Evolutionary conservation across 2,797 vertebrate genomes (phyloP), one percentile per base, ranked within the genome.

Genomic region (Parauchenoglanis punctatus): DNA sequence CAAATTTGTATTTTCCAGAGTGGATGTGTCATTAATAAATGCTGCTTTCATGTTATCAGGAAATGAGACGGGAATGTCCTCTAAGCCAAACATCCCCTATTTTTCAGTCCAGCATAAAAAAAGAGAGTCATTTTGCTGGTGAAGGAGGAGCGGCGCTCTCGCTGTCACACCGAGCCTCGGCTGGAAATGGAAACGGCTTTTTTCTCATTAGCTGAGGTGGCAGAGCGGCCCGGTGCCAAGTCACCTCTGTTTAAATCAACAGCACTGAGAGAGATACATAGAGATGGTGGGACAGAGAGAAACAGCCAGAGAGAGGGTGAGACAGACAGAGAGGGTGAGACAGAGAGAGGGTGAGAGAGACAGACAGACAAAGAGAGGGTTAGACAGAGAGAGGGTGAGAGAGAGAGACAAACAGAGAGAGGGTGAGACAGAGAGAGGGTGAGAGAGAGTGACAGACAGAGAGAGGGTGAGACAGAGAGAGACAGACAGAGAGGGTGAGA

Each of bases 221-320:
- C 85, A 91, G 46, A 86, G 87, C 61, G 58, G 86, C 84, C 83
- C 78, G 56, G 83, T 89, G 87, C 83, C 89, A 65, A 89, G 88
- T 90, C 90, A 92, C 92, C 91, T 90, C 89, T 87, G 89, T 88
- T 92, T 90, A 91, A 89, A 93, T 93, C 94, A 93, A 90, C 89
- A 91, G 76, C 70, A 67, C 78, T 52, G 68, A 89, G 73, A 87
- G 56, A 68, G 61, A 35, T 78, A 67, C 83, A 59, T 49, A 88
- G 54, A 89, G 81, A 82, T 31, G 56, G 59, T 73, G 67, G 54
- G 82, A 72, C 35, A 72, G 80, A 83, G 12, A 28, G 28, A 31
- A 12, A 67, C 10, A 31, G 25, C n/a, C 7, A 59, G 4, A 7
- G 58, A 1, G 20, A 23, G 20, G 7, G 15, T 17, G 56, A 18